Conservation (phyloP, 2,888 invertebrate species). For the Cacoxenus indagator region DNA sequence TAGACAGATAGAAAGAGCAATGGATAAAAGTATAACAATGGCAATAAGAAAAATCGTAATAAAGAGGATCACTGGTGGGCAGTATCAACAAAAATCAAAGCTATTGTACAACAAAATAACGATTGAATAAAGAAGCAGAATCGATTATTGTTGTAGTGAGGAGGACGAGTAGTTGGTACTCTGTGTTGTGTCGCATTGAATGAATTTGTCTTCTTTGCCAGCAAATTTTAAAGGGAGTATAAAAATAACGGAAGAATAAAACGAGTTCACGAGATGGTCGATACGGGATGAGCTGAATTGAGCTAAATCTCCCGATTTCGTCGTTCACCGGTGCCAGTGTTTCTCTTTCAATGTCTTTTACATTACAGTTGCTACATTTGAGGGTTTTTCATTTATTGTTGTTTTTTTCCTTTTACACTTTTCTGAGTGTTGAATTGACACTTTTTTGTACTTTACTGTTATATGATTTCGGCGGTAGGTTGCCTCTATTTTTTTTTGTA, state of each 20-base stretch:
- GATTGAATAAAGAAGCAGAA: not conserved
- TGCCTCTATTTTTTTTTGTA: not conserved
- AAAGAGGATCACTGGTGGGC: not conserved
- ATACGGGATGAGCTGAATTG: not conserved
- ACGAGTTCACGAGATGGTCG: conserved; percentile 2
- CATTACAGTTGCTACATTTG: not conserved
- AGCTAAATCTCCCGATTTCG: not conserved
- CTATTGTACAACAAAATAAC: not conserved
- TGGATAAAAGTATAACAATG: no score
- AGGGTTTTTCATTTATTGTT: not conserved
- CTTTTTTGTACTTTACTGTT: not conserved
- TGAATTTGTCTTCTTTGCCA: not conserved
- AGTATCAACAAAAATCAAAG: no score
- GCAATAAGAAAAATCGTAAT: not conserved
- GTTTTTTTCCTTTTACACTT: not conserved
- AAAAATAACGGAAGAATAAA: not conserved
- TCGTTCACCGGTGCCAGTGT: not conserved
- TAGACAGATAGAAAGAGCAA: no score
- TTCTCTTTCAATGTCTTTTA: not conserved
- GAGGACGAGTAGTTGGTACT: not conserved
- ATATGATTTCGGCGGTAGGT: not conserved
- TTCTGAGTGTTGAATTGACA: conserved; percentile 13
- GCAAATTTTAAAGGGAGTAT: not conserved
- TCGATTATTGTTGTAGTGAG: not conserved
- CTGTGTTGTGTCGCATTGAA: not conserved